phyloP scores from a whole-genome alignment of 2,888 invertebrate species.

The Oconnorella tubifera region DNA sequence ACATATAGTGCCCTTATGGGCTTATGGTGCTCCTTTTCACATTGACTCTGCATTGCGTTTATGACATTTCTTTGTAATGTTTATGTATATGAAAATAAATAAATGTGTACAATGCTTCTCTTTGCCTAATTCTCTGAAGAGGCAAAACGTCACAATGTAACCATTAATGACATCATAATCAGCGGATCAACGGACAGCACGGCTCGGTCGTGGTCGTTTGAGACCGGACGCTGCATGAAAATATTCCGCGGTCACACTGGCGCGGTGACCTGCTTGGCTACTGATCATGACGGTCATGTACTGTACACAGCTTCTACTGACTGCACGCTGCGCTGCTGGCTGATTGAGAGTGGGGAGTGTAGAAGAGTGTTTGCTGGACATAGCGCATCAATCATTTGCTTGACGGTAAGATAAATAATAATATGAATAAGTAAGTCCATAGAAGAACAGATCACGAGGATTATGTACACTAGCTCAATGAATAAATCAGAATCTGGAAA shows the following conservation, averaged over 20 bases:
- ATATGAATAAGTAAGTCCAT: not conserved
- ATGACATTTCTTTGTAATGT: too few relatives aligned
- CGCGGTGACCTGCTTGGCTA: conserved; percentile 58
- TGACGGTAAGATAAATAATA: conserved; percentile 54
- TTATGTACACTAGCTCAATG: too few relatives aligned
- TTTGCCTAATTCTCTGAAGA: too few relatives aligned
- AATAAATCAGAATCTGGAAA: not conserved
- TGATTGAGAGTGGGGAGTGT: conserved; percentile 54
- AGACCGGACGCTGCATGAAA: conserved; percentile 53
- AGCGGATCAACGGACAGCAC: conserved; percentile 43
- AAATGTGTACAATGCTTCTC: too few relatives aligned
- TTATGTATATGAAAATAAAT: too few relatives aligned
- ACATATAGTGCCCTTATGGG: too few relatives aligned
- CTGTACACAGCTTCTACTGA: conserved; percentile 59
- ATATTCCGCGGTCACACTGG: conserved; percentile 57
- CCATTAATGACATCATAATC: conserved; percentile 50
- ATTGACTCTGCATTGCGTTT: too few relatives aligned
- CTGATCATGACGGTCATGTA: conserved; percentile 50
- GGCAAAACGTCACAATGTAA: not conserved
- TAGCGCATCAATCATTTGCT: conserved; percentile 55
- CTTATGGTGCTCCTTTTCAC: too few relatives aligned
- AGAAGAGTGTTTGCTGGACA: conserved; percentile 57
- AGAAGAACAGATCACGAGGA: not conserved
- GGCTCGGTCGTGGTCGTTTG: conserved; percentile 55
- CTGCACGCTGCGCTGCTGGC: conserved; percentile 57